Conservation (phyloP, 2,888 invertebrate species). For the Campopleginae sp. region DNA sequence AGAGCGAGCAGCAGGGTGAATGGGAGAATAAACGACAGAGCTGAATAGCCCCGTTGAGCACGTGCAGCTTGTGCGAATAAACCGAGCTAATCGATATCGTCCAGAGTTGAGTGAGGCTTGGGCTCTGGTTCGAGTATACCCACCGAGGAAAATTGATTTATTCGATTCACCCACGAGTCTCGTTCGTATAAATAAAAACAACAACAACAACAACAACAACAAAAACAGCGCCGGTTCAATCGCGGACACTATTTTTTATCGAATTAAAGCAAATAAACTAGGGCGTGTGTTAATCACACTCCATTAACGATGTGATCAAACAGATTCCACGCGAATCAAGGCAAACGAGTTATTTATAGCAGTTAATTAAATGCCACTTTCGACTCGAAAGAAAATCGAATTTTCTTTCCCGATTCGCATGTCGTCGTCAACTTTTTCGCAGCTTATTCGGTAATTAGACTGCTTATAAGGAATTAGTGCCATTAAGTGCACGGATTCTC, state of each 20-base stretch:
- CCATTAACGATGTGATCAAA: background rate
- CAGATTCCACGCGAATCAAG: background rate
- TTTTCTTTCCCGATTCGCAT: background rate
- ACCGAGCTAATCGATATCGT: slow-evolving; percentile 53
- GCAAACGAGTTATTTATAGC: background rate
- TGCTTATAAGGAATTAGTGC: background rate
- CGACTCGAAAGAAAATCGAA: slow-evolving; percentile 15
- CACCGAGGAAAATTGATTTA: slow-evolving; percentile 30
- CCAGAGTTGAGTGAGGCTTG: slow-evolving; percentile 29
- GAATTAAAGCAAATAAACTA: slow-evolving; percentile 5
- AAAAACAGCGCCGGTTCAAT: background rate
- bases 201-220: background rate
- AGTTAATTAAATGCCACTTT: slow-evolving; percentile 11
- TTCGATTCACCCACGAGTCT: slow-evolving; percentile 14
- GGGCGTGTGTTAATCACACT: background rate
- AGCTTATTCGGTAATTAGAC: slow-evolving; percentile 14
- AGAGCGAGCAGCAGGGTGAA: slow-evolving; percentile 63
- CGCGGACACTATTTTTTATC: slow-evolving; percentile 6
- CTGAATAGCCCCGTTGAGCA: slow-evolving; percentile 62
- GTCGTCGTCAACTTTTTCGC: background rate
- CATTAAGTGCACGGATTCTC: slow-evolving; percentile 20
- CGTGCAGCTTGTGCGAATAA: slow-evolving; percentile 47
- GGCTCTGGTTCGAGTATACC: slow-evolving; percentile 7
- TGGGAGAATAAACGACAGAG: slow-evolving; percentile 63
- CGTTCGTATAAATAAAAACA: slow-evolving; percentile 18